Conservation (phyloP, 2,888 invertebrate species). For the Nephrotoma guestfalica region DNA sequence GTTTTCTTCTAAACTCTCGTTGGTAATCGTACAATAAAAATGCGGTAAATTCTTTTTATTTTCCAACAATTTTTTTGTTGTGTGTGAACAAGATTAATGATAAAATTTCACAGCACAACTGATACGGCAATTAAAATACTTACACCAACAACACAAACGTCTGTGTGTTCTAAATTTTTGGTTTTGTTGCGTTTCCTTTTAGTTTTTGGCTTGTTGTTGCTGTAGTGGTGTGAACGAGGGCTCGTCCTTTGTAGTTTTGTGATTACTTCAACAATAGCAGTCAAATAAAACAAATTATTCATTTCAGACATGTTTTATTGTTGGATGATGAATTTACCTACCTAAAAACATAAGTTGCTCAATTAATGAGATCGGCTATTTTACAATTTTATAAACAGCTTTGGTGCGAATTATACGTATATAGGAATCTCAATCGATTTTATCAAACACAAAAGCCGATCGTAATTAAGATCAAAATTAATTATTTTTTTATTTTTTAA, state of each 20-base stretch:
- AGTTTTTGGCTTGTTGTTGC: neutral
- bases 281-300: neutral
- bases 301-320: neutral
- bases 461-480: neutral
- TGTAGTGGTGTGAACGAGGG: neutral
- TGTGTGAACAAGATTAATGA: conserved; percentile 30
- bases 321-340: neutral
- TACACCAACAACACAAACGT: neutral
- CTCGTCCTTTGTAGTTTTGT: neutral
- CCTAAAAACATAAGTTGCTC: neutral
- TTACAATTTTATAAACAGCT: neutral
- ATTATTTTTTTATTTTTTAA: neutral
- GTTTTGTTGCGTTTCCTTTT: neutral
- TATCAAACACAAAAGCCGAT: neutral
- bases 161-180: neutral
- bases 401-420: neutral
- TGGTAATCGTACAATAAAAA: neutral
- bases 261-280: neutral
- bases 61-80: conserved; percentile 12
- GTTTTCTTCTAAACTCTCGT: neutral
- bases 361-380: neutral
- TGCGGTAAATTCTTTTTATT: neutral
- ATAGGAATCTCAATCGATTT: neutral
- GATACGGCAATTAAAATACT: conserved; percentile 8
- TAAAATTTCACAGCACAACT: conserved; percentile 30